phyloP scores from a whole-genome alignment of 2,113 vertebrate genomes.

The Sapayoa aenigma region DNA sequence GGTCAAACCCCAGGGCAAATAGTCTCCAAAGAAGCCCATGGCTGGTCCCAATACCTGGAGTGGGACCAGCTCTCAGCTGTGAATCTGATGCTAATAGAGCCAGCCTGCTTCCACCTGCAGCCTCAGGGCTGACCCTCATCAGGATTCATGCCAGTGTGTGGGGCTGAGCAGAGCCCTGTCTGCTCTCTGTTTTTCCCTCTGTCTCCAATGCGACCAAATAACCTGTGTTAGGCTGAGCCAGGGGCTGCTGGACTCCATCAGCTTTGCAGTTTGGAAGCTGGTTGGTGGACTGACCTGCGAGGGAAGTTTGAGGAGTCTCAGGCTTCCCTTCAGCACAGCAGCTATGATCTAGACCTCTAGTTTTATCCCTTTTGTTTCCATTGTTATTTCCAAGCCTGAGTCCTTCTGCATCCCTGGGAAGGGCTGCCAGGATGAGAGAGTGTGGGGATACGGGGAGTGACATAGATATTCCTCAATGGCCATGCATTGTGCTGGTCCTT shows the following conservation, averaged over 20 bases:
- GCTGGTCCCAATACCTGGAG: neutral
- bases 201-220: neutral
- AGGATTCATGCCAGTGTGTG: rapidly evolving
- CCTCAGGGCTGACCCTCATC: neutral
- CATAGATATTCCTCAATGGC: neutral
- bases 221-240: neutral
- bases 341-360: neutral
- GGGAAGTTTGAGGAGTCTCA: neutral
- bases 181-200: neutral
- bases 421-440: neutral
- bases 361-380: neutral
- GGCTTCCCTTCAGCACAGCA: neutral
- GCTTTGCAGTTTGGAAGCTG: neutral
- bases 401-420: neutral
- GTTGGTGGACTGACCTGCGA: neutral
- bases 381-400: rapidly evolving
- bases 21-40: rapidly evolving
- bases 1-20: neutral
- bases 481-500: neutral
- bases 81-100: neutral
- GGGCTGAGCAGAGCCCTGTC: neutral
- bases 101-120: neutral
- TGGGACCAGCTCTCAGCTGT: neutral
- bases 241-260: neutral
- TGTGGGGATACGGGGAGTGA: too few relatives aligned